phyloP scores from a whole-genome alignment of 2,113 vertebrate genomes.

The Glaucidium brasilianum region DNA sequence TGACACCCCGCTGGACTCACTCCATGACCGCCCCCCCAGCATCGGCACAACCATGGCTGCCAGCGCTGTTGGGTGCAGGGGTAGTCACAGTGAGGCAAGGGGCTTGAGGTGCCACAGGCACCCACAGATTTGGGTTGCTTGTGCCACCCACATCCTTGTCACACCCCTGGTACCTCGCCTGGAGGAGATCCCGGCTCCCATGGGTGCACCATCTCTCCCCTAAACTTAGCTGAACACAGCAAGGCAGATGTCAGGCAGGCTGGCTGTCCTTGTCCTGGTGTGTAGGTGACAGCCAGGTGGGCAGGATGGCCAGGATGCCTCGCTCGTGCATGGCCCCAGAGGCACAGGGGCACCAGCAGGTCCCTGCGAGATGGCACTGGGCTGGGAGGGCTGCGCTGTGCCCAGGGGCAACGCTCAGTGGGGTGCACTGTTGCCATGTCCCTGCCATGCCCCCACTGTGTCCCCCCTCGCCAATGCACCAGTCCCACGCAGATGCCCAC shows the following conservation, averaged over 20 bases:
- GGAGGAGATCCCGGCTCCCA: fast-evolving
- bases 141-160: not conserved
- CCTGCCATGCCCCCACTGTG: fast-evolving
- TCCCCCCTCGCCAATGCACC: fast-evolving
- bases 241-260: not conserved
- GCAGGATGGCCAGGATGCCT: not conserved
- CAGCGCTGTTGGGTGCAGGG: not conserved
- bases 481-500: fast-evolving
- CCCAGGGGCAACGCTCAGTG: fast-evolving
- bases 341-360: not conserved
- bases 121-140: not conserved
- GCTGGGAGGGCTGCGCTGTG: not conserved
- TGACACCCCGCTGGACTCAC: not conserved
- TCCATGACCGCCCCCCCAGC: not conserved
- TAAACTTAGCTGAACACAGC: not conserved
- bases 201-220: not conserved
- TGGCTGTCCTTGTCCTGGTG: not conserved
- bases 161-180: not conserved
- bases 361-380: not conserved
- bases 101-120: not conserved
- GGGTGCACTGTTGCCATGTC: fast-evolving
- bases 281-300: not conserved
- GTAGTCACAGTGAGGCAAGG: not conserved
- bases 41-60: not conserved
- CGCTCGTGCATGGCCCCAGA: fast-evolving